Conservation (phyloP, 2,888 invertebrate genomes). For the Epinotia nisella region DNA sequence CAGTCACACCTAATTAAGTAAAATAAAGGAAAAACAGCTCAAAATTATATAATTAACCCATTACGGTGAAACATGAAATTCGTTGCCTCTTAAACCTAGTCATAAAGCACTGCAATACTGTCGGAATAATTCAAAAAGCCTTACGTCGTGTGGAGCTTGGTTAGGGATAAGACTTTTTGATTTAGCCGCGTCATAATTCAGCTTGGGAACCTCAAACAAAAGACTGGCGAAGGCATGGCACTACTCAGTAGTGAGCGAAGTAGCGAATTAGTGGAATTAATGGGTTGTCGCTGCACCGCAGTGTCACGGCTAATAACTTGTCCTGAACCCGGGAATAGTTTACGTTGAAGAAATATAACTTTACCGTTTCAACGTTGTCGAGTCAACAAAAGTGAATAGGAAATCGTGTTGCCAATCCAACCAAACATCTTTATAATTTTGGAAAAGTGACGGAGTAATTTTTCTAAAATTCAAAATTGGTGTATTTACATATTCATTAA, state of each 20-base stretch:
- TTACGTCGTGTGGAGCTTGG: background rate
- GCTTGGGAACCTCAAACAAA: slow-evolving; percentile 26
- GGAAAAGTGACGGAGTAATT: too few relatives aligned
- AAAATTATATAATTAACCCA: slow-evolving; percentile 4
- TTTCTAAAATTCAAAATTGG: too few relatives aligned
- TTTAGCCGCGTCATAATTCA: slow-evolving; percentile 9
- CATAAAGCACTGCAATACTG: background rate
- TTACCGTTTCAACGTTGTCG: background rate
- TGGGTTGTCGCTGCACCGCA: slow-evolving; percentile 25
- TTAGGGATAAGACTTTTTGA: background rate
- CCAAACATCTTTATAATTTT: too few relatives aligned
- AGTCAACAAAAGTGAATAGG: too few relatives aligned
- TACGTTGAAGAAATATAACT: background rate
- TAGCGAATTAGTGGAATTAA: slow-evolving; percentile 42
- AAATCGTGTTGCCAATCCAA: too few relatives aligned
- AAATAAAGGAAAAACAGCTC: background rate
- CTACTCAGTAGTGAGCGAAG: slow-evolving; percentile 16
- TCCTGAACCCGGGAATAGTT: background rate
- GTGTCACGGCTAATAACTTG: slow-evolving; percentile 26
- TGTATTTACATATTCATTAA: too few relatives aligned
- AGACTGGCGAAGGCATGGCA: slow-evolving; percentile 11
- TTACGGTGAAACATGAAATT: slow-evolving; percentile 3
- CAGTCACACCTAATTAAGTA: background rate
- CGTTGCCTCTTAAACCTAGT: background rate
- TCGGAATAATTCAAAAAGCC: background rate